A percentile compares a stretch with the other conserved stretches of the same genome.
Conservation (phyloP, 2,797 vertebrate genomes). For the Poecilia wingei region DNA sequence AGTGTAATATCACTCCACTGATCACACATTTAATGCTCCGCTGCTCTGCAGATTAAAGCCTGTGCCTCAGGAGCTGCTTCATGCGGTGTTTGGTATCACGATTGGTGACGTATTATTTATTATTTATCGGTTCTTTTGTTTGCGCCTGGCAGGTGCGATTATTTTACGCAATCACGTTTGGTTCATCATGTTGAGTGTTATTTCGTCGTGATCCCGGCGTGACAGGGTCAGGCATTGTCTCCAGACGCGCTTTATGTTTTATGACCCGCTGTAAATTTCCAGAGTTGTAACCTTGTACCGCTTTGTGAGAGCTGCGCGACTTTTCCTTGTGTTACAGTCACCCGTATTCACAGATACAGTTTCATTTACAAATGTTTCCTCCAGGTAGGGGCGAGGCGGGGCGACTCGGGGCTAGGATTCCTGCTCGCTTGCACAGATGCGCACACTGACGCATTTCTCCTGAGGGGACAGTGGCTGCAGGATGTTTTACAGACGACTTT, state of each 20-base stretch:
- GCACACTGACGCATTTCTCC: slow-evolving; percentile 15
- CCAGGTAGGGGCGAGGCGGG: slow-evolving; percentile 4
- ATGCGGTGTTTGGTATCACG: slow-evolving; percentile 38
- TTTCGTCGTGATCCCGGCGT: not conserved
- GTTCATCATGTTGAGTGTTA: slow-evolving; percentile 15
- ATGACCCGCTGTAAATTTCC: slow-evolving; percentile 65
- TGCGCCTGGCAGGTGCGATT: slow-evolving; percentile 26
- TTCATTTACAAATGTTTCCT: slow-evolving; percentile 61
- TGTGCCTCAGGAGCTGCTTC: slow-evolving; percentile 45
- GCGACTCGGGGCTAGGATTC: slow-evolving; percentile 31
- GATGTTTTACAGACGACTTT: slow-evolving; percentile 33
- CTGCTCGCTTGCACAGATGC: slow-evolving; percentile 32
- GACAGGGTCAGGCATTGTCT: slow-evolving; percentile 22
- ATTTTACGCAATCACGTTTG: slow-evolving; percentile 27
- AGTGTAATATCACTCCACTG: slow-evolving; percentile 64
- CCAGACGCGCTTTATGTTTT: slow-evolving; percentile 44
- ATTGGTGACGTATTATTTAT: slow-evolving; percentile 53
- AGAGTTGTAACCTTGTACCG: slow-evolving; percentile 48
- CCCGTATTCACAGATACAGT: slow-evolving; percentile 51
- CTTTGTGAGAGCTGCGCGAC: slow-evolving; percentile 37
- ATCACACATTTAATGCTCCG: slow-evolving; percentile 61
- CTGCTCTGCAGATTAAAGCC: slow-evolving; percentile 63
- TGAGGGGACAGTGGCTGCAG: slow-evolving; percentile 14
- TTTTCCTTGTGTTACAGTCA: slow-evolving; percentile 54
- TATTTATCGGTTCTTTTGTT: slow-evolving; percentile 31